These are phyloP conservation scores for Steinernema khuongi DNA, from an alignment of 1,140 invertebrate species.

Conservation along the genomic window DNA sequence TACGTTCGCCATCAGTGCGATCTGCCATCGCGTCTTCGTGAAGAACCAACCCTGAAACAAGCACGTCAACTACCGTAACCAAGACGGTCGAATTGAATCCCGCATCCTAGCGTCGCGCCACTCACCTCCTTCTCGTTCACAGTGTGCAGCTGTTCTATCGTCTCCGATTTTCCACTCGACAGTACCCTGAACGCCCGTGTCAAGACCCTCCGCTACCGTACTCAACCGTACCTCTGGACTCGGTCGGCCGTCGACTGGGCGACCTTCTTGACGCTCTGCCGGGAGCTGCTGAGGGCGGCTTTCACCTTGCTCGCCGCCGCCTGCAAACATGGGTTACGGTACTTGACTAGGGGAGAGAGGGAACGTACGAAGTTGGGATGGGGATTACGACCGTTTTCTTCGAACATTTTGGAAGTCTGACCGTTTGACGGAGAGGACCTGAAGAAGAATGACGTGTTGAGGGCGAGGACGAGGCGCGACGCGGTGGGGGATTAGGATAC, in stretches of 20 bases:
- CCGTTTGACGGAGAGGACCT: background rate
- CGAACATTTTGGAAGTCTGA: background rate
- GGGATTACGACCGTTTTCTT: background rate
- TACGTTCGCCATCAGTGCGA: conserved; percentile 34
- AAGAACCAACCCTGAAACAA: conserved; percentile 35
- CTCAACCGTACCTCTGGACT: background rate
- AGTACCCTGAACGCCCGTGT: background rate
- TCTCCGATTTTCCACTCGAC: conserved; percentile 11
- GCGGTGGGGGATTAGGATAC: background rate
- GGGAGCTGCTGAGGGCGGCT: background rate
- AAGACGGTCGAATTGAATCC: too few relatives aligned
- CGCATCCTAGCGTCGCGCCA: too few relatives aligned
- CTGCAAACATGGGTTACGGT: background rate
- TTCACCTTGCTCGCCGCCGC: background rate
- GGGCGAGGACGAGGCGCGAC: background rate
- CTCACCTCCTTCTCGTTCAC: background rate
- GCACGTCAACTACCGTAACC: background rate
- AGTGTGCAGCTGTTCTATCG: background rate
- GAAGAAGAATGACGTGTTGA: background rate
- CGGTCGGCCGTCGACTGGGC: background rate
- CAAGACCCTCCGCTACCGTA: background rate
- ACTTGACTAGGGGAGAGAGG: background rate
- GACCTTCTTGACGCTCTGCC: conserved; percentile 4
- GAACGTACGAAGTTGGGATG: background rate
- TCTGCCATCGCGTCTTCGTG: conserved; percentile 37